A percentile compares a stretch with the other conserved stretches of the same genome.
Evolutionary conservation across 2,113 vertebrate genomes (phyloP).

Genomic region (Glaucomys volans): DNA sequence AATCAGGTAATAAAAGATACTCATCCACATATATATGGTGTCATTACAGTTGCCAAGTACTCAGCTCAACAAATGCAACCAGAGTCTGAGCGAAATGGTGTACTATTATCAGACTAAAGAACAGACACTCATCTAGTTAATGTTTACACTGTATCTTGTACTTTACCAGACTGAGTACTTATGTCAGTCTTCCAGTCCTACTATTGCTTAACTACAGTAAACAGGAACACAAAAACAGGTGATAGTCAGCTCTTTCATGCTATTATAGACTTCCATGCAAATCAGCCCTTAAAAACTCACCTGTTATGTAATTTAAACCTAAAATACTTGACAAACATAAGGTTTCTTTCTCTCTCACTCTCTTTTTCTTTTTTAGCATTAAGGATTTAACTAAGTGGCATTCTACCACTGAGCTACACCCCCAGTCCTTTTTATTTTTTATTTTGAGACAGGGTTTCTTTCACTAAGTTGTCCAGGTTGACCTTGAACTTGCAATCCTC

Average conservation of each 20-base stretch:
- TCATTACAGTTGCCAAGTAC: not conserved
- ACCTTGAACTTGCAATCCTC: not conserved
- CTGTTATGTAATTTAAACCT: not conserved
- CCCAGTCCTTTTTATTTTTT: not conserved
- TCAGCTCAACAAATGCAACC: not conserved
- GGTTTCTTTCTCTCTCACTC: too few relatives aligned
- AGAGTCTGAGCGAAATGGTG: constrained; percentile 11
- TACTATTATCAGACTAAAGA: not conserved
- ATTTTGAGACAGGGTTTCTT: not conserved
- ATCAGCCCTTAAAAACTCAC: constrained; percentile 28
- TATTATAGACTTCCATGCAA: not conserved
- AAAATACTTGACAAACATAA: too few relatives aligned
- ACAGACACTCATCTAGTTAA: not conserved
- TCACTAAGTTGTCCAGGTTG: not conserved
- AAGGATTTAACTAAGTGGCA: not conserved
- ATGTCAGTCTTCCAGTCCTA: not conserved
- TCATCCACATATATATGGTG: not conserved
- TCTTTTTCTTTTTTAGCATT: not conserved
- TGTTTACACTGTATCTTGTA: not conserved
- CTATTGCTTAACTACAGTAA: constrained; percentile 39
- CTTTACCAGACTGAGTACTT: not conserved
- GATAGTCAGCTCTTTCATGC: not conserved
- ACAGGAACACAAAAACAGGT: constrained; percentile 14
- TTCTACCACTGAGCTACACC: not conserved
- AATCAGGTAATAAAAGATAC: not conserved